phyloP scores from a whole-genome alignment of 2,113 vertebrate genomes.

The Halichoeres trimaculatus region DNA sequence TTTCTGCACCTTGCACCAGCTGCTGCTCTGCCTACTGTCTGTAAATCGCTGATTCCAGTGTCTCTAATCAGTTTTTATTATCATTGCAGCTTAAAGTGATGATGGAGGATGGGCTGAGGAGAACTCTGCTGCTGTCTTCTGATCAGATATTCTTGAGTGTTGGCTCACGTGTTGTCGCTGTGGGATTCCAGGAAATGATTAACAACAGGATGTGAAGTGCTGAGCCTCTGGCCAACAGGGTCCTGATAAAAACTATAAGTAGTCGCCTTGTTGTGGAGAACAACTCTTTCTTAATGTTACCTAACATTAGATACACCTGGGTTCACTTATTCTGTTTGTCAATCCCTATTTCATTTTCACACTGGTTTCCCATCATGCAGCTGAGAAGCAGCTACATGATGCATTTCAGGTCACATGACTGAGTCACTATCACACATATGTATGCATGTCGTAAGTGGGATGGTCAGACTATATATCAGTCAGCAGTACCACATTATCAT shows the following conservation, averaged over 20 bases:
- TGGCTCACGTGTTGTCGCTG: constrained; percentile 1
- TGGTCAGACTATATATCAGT: too few species aligned
- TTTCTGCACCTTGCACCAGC: constrained; percentile 2
- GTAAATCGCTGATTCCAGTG: not conserved
- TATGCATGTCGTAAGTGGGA: too few species aligned
- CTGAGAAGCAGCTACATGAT: too few species aligned
- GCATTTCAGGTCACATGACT: too few species aligned
- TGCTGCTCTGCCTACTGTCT: not conserved
- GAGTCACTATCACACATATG: too few species aligned
- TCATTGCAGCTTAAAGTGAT: constrained; percentile 7
- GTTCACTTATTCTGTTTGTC: not conserved
- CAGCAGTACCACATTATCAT: too few species aligned
- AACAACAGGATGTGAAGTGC: constrained; percentile 20
- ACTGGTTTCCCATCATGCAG: too few species aligned
- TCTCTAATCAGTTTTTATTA: constrained; percentile 15
- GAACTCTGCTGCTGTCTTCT: not conserved
- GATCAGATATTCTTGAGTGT: constrained; percentile 2
- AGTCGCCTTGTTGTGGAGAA: not conserved
- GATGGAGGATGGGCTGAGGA: not conserved
- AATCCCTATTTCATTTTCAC: not conserved
- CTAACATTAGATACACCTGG: not conserved
- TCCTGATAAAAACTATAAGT: constrained; percentile 8
- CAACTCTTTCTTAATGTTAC: not conserved
- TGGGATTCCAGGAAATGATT: constrained; percentile 43
- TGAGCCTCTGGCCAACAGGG: constrained; percentile 3